Evolutionary conservation across 2,113 vertebrate species (phyloP).

Genomic region (Catharus bicknelli): DNA sequence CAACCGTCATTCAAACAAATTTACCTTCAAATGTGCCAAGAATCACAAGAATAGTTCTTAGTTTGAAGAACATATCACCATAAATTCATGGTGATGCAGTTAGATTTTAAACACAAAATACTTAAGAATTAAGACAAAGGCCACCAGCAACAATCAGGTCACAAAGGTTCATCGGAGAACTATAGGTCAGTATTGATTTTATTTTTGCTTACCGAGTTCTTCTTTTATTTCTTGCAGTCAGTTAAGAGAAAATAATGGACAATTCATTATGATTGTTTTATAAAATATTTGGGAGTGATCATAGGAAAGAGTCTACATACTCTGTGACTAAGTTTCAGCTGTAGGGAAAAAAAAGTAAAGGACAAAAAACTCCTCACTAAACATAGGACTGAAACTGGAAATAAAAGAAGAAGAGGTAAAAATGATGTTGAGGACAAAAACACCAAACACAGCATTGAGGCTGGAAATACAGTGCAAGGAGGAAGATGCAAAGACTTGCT

Average conservation of each 20-base stretch:
- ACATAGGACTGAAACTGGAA: neutral
- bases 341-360: neutral
- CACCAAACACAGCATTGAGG: neutral
- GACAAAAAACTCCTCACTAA: fast-evolving
- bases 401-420: neutral
- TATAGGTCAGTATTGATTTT: neutral
- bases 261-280: neutral
- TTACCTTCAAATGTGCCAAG: neutral
- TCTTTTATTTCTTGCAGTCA: neutral
- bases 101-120: neutral
- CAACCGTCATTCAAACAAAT: neutral
- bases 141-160: neutral
- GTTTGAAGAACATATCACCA: neutral
- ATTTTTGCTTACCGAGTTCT: neutral
- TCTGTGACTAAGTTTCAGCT: neutral
- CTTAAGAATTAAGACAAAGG: neutral
- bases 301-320: neutral
- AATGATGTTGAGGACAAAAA: neutral
- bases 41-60: neutral
- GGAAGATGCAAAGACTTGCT: neutral
- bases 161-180: neutral
- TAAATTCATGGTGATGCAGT: neutral
- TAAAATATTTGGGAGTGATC: neutral
- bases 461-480: neutral
- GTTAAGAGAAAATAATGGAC: neutral